A percentile compares a stretch with the other conserved stretches of the same genome.
phyloP scores from a whole-genome alignment of 2,797 vertebrate genomes.

The Cuniculus paca region DNA sequence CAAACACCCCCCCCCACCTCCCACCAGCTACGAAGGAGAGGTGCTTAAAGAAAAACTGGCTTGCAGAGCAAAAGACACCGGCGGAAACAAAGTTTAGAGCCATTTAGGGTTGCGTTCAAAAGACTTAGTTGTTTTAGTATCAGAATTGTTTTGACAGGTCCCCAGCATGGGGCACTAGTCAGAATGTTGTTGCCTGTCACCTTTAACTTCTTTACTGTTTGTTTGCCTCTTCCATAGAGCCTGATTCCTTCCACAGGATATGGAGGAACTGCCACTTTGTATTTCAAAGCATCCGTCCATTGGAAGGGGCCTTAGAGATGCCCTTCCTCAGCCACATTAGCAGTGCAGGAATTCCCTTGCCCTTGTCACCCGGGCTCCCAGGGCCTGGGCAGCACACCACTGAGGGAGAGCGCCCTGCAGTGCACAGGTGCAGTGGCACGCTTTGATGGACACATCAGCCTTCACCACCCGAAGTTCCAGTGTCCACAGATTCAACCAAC shows the following conservation, averaged over 20 bases:
- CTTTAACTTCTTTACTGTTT: background rate
- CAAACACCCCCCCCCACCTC: background rate
- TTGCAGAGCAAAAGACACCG: background rate
- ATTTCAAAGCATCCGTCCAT: background rate
- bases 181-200: accelerated
- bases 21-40: background rate
- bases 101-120: background rate
- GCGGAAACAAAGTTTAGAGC: background rate
- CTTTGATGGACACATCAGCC: background rate
- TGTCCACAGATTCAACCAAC: background rate
- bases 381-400: accelerated
- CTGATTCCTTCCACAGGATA: background rate
- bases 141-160: background rate
- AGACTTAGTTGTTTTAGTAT: background rate
- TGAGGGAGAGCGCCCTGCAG: background rate
- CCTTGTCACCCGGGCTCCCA: background rate
- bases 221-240: background rate
- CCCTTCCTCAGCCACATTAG: background rate
- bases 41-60: background rate
- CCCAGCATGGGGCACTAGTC: background rate
- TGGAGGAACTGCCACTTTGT: background rate
- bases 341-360: background rate
- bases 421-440: accelerated
- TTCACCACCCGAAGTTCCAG: background rate
- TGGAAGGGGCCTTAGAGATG: background rate